Evolutionary conservation across 1,140 invertebrate genomes (phyloP).

Genomic region (Armadillidium nasatum): DNA sequence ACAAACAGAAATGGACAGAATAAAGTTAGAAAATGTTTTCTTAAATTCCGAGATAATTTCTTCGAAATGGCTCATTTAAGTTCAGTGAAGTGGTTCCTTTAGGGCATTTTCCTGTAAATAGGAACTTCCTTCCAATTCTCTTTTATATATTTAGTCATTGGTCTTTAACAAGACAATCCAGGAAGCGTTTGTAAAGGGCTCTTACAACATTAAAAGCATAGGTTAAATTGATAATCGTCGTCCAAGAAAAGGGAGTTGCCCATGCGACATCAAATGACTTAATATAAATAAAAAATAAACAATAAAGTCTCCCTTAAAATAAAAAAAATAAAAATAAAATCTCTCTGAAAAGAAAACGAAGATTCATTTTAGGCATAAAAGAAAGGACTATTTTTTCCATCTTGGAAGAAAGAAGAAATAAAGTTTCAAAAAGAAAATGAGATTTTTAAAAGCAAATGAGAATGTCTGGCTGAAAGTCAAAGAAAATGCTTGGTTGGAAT

Average conservation of each 20-base stretch:
- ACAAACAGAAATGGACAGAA: not conserved
- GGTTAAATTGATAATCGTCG: slow-evolving; percentile 1
- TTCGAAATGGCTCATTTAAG: not conserved
- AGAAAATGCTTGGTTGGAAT: not conserved
- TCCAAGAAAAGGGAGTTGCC: not conserved
- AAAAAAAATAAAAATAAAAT: not conserved
- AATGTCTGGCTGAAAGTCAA: not conserved
- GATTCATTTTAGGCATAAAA: not conserved
- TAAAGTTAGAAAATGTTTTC: not conserved
- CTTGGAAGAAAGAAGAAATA: not conserved
- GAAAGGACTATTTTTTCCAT: too few relatives aligned
- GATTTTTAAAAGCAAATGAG: slow-evolving; percentile 6
- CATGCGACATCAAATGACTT: not conserved
- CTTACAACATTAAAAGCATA: not conserved
- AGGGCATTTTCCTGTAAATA: not conserved
- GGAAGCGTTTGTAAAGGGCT: not conserved
- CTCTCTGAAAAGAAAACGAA: not conserved
- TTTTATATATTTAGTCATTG: not conserved
- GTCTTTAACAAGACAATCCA: slow-evolving; percentile 3
- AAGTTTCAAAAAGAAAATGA: not conserved
- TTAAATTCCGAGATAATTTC: not conserved
- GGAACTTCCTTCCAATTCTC: not conserved
- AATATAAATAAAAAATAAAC: not conserved
- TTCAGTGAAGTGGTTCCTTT: not conserved
- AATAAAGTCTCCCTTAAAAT: not conserved